These are phyloP conservation scores for Spea hammondii DNA, from an alignment of 2,797 vertebrate species.

Conservation along the genomic window DNA sequence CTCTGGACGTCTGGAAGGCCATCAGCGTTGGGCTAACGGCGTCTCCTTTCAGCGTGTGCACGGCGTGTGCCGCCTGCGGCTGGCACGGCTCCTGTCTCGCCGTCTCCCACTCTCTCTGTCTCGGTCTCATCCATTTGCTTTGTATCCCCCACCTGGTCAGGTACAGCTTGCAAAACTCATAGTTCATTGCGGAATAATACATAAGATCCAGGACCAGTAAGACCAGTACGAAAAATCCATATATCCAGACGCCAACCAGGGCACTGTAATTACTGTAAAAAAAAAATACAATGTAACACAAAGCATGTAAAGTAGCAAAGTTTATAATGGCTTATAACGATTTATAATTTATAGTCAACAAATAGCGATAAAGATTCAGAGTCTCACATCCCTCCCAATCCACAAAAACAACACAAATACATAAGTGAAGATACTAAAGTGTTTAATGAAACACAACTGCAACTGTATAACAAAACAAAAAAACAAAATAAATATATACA, in stretches of 20 bases:
- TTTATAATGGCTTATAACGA: too few relatives aligned
- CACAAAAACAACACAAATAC: too few relatives aligned
- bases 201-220: slow-evolving; percentile 92
- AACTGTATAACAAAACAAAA: too few relatives aligned
- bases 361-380: too few relatives aligned
- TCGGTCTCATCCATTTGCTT: slow-evolving; percentile 90
- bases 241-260: slow-evolving; percentile 95
- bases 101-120: slow-evolving; percentile 82
- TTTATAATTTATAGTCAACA: too few relatives aligned
- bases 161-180: slow-evolving; percentile 91
- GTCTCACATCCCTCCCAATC: too few relatives aligned
- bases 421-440: too few relatives aligned
- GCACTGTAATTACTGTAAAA: slow-evolving; percentile 90
- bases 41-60: slow-evolving; percentile 81
- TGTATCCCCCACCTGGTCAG: slow-evolving; percentile 93
- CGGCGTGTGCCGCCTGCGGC: slow-evolving; percentile 64
- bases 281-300: slow-evolving; percentile 8
- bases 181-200: slow-evolving; percentile 98
- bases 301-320: too few relatives aligned
- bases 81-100: slow-evolving; percentile 70
- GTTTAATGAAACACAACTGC: too few relatives aligned
- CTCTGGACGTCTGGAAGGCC: slow-evolving; percentile 87
- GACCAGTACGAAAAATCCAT: slow-evolving; percentile 93
- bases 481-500: too few relatives aligned
- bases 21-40: slow-evolving; percentile 81